phyloP scores from a whole-genome alignment of 2,113 vertebrate genomes.

The Ochotona curzoniae region DNA sequence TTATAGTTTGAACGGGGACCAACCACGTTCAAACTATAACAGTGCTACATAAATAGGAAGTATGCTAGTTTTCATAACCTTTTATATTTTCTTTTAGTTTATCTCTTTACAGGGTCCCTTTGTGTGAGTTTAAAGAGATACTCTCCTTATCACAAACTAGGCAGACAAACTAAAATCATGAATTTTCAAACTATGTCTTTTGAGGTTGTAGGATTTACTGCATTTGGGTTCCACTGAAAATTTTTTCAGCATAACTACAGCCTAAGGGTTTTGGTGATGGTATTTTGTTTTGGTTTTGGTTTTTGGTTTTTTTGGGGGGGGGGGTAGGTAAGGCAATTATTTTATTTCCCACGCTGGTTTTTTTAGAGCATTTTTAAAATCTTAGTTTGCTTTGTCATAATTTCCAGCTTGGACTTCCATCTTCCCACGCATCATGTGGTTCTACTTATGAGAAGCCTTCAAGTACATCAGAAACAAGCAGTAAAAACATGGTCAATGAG shows the following conservation, averaged over 20 bases:
- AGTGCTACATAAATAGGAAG: background rate
- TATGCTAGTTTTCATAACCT: background rate
- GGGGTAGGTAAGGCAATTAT: background rate
- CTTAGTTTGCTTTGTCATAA: background rate
- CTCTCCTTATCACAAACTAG: background rate
- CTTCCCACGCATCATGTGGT: background rate
- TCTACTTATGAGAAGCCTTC: background rate
- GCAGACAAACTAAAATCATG: background rate
- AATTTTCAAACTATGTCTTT: background rate
- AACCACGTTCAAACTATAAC: too few species aligned
- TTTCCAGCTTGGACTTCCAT: background rate
- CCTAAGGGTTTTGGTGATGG: too few species aligned
- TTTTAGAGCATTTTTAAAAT: background rate
- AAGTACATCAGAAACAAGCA: background rate
- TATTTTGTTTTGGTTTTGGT: background rate
- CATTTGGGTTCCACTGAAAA: background rate
- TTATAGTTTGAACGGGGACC: too few species aligned
- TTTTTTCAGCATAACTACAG: background rate
- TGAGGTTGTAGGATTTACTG: background rate
- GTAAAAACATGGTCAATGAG: background rate
- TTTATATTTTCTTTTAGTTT: background rate
- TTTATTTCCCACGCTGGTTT: background rate
- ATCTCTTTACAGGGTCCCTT: background rate
- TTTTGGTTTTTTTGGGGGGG: background rate
- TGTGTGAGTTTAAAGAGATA: background rate